Conservation (phyloP, 2,113 vertebrate genomes). For the Cynoglossus semilaevis region DNA sequence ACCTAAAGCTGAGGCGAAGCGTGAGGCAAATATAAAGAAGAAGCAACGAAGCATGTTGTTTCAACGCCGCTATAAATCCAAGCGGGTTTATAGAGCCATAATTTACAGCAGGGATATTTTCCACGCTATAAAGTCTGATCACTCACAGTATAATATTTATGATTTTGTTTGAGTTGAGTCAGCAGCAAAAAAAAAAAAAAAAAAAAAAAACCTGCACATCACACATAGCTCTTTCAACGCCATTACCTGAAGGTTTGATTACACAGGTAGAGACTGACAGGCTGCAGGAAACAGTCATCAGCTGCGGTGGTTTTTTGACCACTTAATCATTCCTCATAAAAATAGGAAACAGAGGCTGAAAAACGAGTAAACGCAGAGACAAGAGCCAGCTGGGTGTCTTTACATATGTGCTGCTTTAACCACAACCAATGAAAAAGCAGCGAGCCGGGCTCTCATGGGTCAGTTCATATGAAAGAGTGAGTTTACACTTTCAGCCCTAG, state of each 20-base stretch:
- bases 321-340: conserved; percentile 38
- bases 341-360: neutral
- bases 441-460: conserved; percentile 43
- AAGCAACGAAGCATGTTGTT: conserved; percentile 1
- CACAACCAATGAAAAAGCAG: conserved; percentile 64
- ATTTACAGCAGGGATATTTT: conserved; percentile 38
- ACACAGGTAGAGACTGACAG: conserved; percentile 42
- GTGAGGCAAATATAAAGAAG: neutral
- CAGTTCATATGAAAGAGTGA: conserved; percentile 61
- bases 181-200: conserved; percentile 43
- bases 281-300: conserved; percentile 46
- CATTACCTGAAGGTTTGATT: conserved; percentile 49
- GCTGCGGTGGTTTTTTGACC: conserved; percentile 57
- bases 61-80: conserved; percentile 11
- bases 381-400: conserved; percentile 45
- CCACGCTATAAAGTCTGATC: conserved; percentile 28
- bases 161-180: conserved; percentile 48
- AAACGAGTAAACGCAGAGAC: conserved; percentile 25
- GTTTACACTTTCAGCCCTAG: conserved; percentile 55
- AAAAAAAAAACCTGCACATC: too few relatives aligned
- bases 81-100: conserved; percentile 19
- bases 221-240: conserved; percentile 27
- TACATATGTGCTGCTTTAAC: conserved; percentile 63
- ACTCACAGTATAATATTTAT: conserved; percentile 29
- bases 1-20: conserved; percentile 8